Evolutionary conservation across 2,113 vertebrate species (phyloP).

Genomic region (Neolamprologus tretocephalus): DNA sequence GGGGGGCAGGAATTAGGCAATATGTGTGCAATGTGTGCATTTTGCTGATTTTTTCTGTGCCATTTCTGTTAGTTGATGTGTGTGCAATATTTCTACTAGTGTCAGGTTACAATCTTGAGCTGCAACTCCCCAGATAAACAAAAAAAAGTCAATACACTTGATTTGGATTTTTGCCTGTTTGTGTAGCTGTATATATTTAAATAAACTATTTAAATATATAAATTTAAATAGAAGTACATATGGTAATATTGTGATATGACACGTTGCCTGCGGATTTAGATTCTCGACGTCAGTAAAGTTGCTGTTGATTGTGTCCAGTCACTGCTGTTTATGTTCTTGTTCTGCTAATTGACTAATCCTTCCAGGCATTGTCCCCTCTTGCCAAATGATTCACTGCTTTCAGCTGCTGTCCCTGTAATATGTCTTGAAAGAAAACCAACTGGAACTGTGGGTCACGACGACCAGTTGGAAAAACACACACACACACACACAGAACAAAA

Average conservation of each 20-base stretch:
- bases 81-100: neutral
- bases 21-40: neutral
- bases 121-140: neutral
- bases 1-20: neutral
- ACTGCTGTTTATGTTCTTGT: neutral
- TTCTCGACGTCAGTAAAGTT: neutral
- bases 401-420: constrained; percentile 10
- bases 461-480: neutral
- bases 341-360: neutral
- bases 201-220: too few relatives aligned
- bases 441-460: neutral
- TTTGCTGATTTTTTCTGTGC: neutral
- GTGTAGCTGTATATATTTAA: neutral
- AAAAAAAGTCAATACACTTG: neutral
- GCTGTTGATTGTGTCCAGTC: neutral
- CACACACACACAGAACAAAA: neutral
- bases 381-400: constrained; percentile 21
- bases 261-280: neutral
- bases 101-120: neutral
- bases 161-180: neutral
- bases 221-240: neutral
- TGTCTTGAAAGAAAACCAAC: constrained; percentile 17
- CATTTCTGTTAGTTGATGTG: neutral
- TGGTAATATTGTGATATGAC: neutral
- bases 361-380: neutral